Base-by-base conservation (phyloP, 2,797 vertebrate genomes). In the Hybognathus amarus region DNA sequence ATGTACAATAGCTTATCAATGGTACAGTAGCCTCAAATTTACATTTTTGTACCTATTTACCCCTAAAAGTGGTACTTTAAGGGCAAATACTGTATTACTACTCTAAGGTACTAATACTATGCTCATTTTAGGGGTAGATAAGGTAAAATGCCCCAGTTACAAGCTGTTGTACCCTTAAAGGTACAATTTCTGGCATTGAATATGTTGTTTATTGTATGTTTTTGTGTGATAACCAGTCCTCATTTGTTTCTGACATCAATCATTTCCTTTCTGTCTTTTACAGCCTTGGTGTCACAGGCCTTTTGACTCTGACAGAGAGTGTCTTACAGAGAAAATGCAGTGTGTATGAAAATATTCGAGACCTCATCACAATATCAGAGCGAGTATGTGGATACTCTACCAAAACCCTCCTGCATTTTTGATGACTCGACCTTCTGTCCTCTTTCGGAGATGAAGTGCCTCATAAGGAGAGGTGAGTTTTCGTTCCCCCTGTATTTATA, bases 341-440 rank as follows among this genome's bases (percentile, higher is more conserved):
- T 3, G 74, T 9, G 45, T 63, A 52, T 7, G 8, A 33, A 76
- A 66, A 82, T 81, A 36, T 64, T 54, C 30, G 2, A 74, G 71
- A 74, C 71, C 50, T 54, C 45, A 67, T 82, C 71, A 30, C 61
- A 75, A 30, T 52, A 59, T 33, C 79, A 45, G 38, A 42, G 67
- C 56, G 24, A 42, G 56, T 38, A 33, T 74, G 68, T 45, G 50
- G 61, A 20, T 20, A 38, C 71, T 83, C 50, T 59, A 78, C 80
- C 71, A 82, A 83, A 86, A 83, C 90, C 88, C 92, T 89, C 87
- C 90, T 91, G 91, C 91, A 83, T 92, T 91, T 90, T 89, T 93
- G 90, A 94, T 94, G 92, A 90, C 91, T 93, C 89, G 90, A 93
- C 92, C 82, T 56, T 94, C 90, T 89, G 91, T 93, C 93, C 92